Base-by-base conservation (phyloP, 1,140 invertebrate species). In the Meloidogyne floridensis region DNA sequence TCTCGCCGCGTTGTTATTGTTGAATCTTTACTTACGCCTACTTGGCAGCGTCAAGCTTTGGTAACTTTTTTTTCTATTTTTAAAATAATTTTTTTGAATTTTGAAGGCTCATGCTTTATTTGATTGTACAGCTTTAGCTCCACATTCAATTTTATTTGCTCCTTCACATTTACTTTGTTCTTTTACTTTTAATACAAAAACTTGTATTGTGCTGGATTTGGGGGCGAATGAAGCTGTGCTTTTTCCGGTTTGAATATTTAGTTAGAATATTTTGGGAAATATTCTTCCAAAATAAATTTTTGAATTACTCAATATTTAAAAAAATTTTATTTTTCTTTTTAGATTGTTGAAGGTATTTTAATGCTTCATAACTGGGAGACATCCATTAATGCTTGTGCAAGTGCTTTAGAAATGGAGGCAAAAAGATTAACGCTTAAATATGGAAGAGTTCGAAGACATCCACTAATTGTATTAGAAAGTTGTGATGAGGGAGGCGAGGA, bases 111-210 rank as follows among this genome's bases (percentile, higher is more conserved):
- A 18, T n/a, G 59, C 59, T 65, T 65, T 65, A 1, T 65, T 65
- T 65, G 59, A 65, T 65, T 65, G 59, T 65, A 15, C n/a, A 4
- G n/a, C 59, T 6, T 65, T 65, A 65, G 59, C 59, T 65, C 59
- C 59, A 13, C 59, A 65, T 65, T 65, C 56, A 69, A 18, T 76
- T 76, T 42, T 86, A 18, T 84, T 84, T 32, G 84, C 85, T 10
- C 84, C 84, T 2, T 83, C 78, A 20, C 84, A 84, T 86, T 75
- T 84, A 18, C 51, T 86, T 8, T 86, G 85, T 72, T 74, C 84
- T n/a, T 86, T 86, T 65, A 80, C 84, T 13, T 84, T 84, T 78
- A 84, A 86, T 75, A 54, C 85, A 8, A 83, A 77, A 75, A 86
- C 73, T 72, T 81, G 79, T 59, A 15, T 84, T 47, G 84, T 84